These are phyloP conservation scores for Zaprionus ghesquierei DNA, from an alignment of 1,140 invertebrate species.

Conservation along the genomic window DNA sequence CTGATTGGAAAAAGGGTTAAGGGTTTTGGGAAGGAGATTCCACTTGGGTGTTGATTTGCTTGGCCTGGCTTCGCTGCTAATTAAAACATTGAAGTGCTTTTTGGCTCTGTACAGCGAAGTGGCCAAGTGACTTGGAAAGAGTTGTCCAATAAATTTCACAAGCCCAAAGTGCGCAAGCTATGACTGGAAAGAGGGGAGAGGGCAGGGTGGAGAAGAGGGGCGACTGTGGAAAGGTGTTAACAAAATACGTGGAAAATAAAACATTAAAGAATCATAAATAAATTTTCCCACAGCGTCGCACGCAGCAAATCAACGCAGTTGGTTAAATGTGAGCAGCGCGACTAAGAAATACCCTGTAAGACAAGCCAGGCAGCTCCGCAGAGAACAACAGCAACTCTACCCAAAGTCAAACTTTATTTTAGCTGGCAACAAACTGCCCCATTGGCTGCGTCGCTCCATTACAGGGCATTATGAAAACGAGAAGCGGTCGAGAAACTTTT, in stretches of 20 bases:
- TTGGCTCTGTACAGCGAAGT: not conserved
- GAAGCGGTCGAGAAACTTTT: conserved; percentile 77
- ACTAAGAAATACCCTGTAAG: conserved; percentile 1
- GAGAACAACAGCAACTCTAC: no score
- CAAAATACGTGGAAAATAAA: conserved; percentile 72
- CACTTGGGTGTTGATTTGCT: conserved; percentile 28
- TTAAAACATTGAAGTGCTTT: conserved; percentile 37
- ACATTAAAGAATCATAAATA: conserved; percentile 78
- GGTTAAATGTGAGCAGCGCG: not conserved
- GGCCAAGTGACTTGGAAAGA: conserved; percentile 1
- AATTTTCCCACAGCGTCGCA: conserved; percentile 66
- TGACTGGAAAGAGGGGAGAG: not conserved
- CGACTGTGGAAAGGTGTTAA: conserved; percentile 7
- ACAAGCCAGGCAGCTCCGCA: no score
- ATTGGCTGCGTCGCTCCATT: not conserved
- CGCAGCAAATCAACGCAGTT: conserved; percentile 8
- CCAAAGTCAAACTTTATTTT: no score
- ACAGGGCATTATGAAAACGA: conserved; percentile 56
- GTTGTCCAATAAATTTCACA: conserved; percentile 8
- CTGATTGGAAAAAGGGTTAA: conserved; percentile 1
- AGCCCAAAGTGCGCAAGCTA: conserved; percentile 28
- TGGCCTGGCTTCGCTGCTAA: conserved; percentile 5
- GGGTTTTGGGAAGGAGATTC: conserved; percentile 10
- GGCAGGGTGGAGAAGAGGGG: not conserved
- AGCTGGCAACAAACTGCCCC: not conserved